Percentiles rank a stretch among this genome's conserved stretches.
phyloP scores from a whole-genome alignment of 2,888 invertebrate genomes.

The Sminthurides aquaticus region DNA sequence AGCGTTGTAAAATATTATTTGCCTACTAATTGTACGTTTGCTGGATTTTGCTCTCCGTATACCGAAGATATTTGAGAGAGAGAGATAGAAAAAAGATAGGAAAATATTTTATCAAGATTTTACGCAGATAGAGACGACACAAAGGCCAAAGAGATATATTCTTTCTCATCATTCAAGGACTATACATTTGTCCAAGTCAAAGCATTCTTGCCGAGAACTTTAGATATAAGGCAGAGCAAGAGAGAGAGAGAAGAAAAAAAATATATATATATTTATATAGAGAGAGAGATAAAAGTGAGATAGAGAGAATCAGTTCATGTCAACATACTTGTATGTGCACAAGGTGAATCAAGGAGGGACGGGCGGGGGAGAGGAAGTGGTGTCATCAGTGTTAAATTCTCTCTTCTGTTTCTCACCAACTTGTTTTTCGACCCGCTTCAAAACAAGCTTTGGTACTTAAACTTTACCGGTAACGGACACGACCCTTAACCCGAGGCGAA shows the following conservation, averaged over 20 bases:
- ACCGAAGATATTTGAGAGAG: too few relatives aligned
- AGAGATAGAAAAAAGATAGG: not conserved
- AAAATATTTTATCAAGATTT: too few relatives aligned
- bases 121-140: too few relatives aligned
- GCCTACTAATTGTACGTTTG: constrained; percentile 11
- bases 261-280: too few relatives aligned
- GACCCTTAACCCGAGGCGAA: too few relatives aligned
- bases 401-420: too few relatives aligned
- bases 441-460: too few relatives aligned
- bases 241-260: constrained; percentile 17
- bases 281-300: constrained; percentile 3
- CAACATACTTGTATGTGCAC: not conserved
- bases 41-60: too few relatives aligned
- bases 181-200: not conserved
- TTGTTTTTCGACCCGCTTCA: too few relatives aligned
- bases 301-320: constrained; percentile 1
- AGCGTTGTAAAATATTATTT: not conserved
- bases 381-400: too few relatives aligned
- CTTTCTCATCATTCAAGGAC: not conserved
- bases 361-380: constrained; percentile 12
- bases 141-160: too few relatives aligned
- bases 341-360: constrained; percentile 13
- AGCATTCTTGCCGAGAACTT: constrained; percentile 10
- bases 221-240: constrained; percentile 24
- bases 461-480: too few relatives aligned